Conservation (phyloP, 2,797 vertebrate genomes). For the Agapornis canus region DNA sequence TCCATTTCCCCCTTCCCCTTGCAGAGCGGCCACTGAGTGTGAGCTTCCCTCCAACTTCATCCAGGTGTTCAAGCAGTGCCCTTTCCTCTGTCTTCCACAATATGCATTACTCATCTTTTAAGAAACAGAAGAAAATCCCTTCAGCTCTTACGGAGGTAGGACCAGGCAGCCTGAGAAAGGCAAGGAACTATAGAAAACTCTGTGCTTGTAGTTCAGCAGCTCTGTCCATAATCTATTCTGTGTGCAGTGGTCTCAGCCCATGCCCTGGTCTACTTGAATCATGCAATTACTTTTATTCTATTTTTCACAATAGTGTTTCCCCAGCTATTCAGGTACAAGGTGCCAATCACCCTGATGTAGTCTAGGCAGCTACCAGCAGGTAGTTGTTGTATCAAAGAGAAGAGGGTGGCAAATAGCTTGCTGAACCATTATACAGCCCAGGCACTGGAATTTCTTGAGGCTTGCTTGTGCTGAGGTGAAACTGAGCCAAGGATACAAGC, state of each 20-base stretch:
- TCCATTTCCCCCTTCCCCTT: neutral
- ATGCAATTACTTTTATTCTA: neutral
- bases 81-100: constrained; percentile 93
- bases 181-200: neutral
- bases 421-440: neutral
- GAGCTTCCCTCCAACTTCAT: constrained; percentile 81
- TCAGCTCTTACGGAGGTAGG: constrained; percentile 88
- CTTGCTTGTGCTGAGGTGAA: neutral
- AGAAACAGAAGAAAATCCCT: constrained; percentile 90
- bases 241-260: neutral
- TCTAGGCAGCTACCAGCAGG: neutral
- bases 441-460: neutral
- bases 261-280: neutral
- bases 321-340: neutral
- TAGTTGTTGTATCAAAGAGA: neutral
- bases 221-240: neutral
- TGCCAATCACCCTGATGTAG: neutral
- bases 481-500: neutral
- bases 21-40: constrained; percentile 80
- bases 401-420: neutral
- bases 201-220: neutral
- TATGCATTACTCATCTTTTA: constrained; percentile 90
- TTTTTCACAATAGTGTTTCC: neutral
- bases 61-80: constrained; percentile 84
- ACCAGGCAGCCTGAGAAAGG: constrained; percentile 5